Percentiles rank a stretch among this genome's conserved stretches.
Conservation (phyloP, 2,797 vertebrate species). For the Pangasius sanitwongsei region DNA sequence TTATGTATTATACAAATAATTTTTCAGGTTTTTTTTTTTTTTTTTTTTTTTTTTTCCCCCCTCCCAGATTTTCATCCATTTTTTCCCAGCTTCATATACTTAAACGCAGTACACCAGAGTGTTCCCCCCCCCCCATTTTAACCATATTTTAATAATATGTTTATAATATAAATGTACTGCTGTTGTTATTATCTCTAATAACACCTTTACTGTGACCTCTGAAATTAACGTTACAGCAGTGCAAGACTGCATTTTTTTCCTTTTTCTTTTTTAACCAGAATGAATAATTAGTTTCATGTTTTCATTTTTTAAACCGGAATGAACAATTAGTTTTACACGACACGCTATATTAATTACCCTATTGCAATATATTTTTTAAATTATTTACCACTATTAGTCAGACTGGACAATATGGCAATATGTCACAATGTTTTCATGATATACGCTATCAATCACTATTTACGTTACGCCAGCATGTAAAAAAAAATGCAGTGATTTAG, state of each 20-base stretch:
- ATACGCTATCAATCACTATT: too few relatives aligned
- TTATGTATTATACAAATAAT: neutral
- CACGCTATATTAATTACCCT: neutral
- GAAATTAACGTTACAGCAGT: neutral
- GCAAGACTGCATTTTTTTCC: too few relatives aligned
- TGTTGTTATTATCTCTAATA: neutral
- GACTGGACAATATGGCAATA: too few relatives aligned
- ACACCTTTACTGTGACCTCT: neutral
- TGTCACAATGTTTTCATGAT: neutral
- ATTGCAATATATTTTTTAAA: neutral
- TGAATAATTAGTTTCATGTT: neutral
- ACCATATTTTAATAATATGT: neutral
- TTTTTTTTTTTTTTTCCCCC: too few relatives aligned
- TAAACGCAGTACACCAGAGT: neutral
- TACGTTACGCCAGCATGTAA: neutral
- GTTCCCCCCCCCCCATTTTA: neutral
- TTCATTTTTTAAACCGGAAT: neutral
- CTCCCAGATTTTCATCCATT: neutral
- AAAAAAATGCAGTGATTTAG: neutral
- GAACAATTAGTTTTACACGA: neutral
- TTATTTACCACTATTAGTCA: neutral
- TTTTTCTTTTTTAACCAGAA: neutral
- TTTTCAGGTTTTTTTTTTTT: neutral
- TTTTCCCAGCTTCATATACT: neutral
- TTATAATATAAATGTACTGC: neutral